Evolutionary conservation across 2,888 invertebrate species (phyloP).

Genomic region (Erebia epiphron): DNA sequence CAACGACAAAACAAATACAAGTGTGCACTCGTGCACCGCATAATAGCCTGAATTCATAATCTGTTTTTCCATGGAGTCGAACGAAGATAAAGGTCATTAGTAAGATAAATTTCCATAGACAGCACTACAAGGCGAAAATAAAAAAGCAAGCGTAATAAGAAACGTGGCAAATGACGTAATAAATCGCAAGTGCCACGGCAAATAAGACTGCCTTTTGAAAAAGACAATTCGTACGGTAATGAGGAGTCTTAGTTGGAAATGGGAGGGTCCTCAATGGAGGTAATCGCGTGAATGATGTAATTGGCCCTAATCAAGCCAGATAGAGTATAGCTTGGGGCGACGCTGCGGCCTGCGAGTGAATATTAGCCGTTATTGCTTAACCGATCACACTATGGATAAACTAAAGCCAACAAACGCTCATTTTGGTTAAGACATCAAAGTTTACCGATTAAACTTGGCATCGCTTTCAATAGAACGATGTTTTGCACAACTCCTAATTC

Average conservation of each 20-base stretch:
- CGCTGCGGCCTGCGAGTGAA: slow-evolving; percentile 15
- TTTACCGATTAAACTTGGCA: not conserved
- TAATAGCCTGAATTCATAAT: not conserved
- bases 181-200: slow-evolving; percentile 6
- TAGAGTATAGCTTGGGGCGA: slow-evolving; percentile 57
- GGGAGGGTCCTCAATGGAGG: slow-evolving; percentile 67
- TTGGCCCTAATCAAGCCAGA: slow-evolving; percentile 74
- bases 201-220: slow-evolving; percentile 12
- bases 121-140: not conserved
- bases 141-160: not conserved
- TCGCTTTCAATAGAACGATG: not conserved
- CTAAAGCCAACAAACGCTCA: not conserved
- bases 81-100: too few species aligned
- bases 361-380: slow-evolving; percentile 12
- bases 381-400: slow-evolving; percentile 11
- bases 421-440: slow-evolving; percentile 2
- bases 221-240: slow-evolving; percentile 34
- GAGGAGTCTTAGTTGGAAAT: slow-evolving; percentile 59
- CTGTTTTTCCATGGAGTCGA: not conserved
- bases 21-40: not conserved
- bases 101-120: not conserved
- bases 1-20: slow-evolving; percentile 6
- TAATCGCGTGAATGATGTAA: slow-evolving; percentile 73
- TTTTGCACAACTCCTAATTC: not conserved
- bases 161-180: not conserved